These are phyloP conservation scores for Lycia hirtaria DNA, from an alignment of 2,888 invertebrate genomes.

Conservation along the genomic window DNA sequence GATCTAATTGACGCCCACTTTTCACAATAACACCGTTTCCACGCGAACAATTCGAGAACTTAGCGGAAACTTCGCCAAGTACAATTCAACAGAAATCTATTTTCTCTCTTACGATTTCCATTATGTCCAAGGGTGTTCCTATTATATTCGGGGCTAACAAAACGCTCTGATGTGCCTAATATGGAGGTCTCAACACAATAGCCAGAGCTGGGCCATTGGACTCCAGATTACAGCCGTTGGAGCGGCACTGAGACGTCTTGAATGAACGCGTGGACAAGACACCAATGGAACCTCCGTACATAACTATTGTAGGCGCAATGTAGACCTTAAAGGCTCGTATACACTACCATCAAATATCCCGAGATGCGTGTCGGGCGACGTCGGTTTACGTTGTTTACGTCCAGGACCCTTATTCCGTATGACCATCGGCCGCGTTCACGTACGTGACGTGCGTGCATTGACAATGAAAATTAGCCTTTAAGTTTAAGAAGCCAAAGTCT, in stretches of 20 bases:
- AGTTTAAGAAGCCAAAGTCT: too few species aligned
- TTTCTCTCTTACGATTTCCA: conserved; percentile 8
- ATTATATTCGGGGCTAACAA: conserved; percentile 17
- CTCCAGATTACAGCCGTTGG: conserved; percentile 59
- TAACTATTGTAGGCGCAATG: conserved; percentile 2
- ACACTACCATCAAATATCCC: too few species aligned
- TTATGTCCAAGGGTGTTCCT: conserved; percentile 6
- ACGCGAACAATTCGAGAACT: neutral
- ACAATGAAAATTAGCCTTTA: too few species aligned
- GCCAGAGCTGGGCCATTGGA: conserved; percentile 43
- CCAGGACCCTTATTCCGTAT: too few species aligned
- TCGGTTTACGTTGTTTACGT: too few species aligned
- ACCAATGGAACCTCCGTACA: conserved; percentile 7
- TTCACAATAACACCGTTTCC: neutral
- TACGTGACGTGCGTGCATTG: too few species aligned
- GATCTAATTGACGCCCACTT: neutral
- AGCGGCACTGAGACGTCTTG: conserved; percentile 44
- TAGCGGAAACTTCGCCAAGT: neutral
- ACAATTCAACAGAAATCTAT: conserved; percentile 11
- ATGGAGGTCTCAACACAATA: conserved; percentile 44
- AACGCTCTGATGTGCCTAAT: conserved; percentile 27
- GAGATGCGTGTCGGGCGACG: too few species aligned
- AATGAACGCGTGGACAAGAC: conserved; percentile 40
- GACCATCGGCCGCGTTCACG: too few species aligned
- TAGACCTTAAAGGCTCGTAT: neutral